A percentile compares a stretch with the other conserved stretches of the same genome.
phyloP scores from a whole-genome alignment of 2,888 invertebrate genomes.

The Chaitophorus viminalis region DNA sequence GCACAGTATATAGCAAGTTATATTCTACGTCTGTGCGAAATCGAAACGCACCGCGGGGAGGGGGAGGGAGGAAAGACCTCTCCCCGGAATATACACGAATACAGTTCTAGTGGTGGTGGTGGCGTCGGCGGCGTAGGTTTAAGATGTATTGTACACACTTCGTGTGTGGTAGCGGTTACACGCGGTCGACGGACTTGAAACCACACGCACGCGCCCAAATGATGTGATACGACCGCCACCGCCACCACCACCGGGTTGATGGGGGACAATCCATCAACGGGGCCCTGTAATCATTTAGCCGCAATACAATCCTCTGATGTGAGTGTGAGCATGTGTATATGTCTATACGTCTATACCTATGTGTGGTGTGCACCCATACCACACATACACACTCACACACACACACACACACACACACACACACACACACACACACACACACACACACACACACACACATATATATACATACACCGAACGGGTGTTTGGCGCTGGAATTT shows the following conservation, averaged over 20 bases:
- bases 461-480: background rate
- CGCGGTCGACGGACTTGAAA: conserved; percentile 20
- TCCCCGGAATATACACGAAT: background rate
- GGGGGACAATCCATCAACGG: conserved; percentile 42
- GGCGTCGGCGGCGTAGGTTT: background rate
- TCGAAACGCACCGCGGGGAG: background rate
- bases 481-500: conserved; percentile 27
- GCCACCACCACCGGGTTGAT: background rate
- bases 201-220: background rate
- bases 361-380: background rate
- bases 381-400: no score
- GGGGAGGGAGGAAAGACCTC: no score
- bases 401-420: no score
- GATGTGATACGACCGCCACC: conserved; percentile 2
- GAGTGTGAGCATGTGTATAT: background rate
- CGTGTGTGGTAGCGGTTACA: background rate
- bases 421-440: no score
- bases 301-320: conserved; percentile 14
- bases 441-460: no score
- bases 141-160: background rate
- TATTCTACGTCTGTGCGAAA: background rate
- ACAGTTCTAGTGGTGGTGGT: background rate
- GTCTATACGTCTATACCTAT: no score
- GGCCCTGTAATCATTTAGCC: conserved; percentile 54
- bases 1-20: background rate